Percentiles rank a stretch among this genome's conserved stretches.
These are phyloP conservation scores for Meta bourneti DNA, from an alignment of 2,888 invertebrate species.

Conservation along the genomic window DNA sequence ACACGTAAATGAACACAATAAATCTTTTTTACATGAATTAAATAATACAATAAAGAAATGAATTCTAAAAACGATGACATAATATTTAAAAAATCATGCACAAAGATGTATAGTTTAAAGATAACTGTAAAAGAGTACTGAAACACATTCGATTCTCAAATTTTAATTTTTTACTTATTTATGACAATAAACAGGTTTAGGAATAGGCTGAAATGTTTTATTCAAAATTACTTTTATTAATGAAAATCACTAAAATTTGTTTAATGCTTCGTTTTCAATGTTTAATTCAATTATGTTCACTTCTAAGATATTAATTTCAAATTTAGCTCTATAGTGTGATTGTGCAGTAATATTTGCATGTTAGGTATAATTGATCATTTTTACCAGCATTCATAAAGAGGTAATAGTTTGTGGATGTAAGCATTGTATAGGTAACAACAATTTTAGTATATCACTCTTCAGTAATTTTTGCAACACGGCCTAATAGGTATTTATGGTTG, in stretches of 20 bases:
- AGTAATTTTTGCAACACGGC: neutral
- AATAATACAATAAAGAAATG: neutral
- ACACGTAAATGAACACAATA: neutral
- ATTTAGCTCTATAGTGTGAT: neutral
- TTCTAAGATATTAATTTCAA: neutral
- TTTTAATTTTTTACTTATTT: too few relatives aligned
- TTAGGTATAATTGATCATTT: neutral
- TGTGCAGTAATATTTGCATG: neutral
- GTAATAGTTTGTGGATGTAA: neutral
- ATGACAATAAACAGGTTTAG: too few relatives aligned
- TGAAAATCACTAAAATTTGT: too few relatives aligned
- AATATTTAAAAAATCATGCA: neutral
- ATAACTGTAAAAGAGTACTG: too few relatives aligned
- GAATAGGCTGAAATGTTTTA: too few relatives aligned
- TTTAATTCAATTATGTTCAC: neutral
- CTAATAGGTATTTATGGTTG: too few relatives aligned
- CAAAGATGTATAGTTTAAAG: neutral
- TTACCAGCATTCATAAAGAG: neutral
- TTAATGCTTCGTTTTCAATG: neutral
- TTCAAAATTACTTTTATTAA: too few relatives aligned
- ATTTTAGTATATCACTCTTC: neutral
- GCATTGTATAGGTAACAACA: neutral
- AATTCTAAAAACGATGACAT: neutral
- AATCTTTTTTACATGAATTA: neutral
- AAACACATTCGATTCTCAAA: too few relatives aligned